Percentiles rank a stretch among this genome's conserved stretches.
Conservation (phyloP, 2,888 invertebrate genomes). For the Panzeria rudis region DNA sequence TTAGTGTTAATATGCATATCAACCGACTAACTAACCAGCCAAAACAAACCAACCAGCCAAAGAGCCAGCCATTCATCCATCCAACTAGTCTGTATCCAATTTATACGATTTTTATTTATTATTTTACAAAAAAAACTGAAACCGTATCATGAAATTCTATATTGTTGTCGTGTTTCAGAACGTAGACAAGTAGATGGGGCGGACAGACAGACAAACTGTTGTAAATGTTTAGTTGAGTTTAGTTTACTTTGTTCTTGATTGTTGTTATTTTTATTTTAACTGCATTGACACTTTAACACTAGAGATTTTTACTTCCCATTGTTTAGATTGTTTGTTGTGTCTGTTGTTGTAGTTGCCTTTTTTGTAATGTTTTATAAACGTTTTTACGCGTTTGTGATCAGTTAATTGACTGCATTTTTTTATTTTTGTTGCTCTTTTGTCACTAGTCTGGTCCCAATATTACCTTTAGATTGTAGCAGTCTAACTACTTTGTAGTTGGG, state of each 20-base stretch:
- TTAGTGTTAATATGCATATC: slow-evolving; percentile 61
- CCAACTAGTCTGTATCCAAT: slow-evolving; percentile 38
- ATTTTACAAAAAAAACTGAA: slow-evolving; percentile 22
- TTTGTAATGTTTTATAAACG: slow-evolving; percentile 23
- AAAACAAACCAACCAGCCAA: slow-evolving; percentile 8
- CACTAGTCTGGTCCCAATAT: background rate
- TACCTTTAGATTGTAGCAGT: slow-evolving; percentile 12
- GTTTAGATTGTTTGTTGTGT: slow-evolving; percentile 28
- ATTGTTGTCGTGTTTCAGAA: slow-evolving; percentile 20
- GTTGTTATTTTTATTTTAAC: slow-evolving; percentile 54
- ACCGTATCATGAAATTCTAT: slow-evolving; percentile 51
- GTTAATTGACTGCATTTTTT: slow-evolving; percentile 62
- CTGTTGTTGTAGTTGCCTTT: slow-evolving; percentile 16
- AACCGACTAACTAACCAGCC: slow-evolving; percentile 39
- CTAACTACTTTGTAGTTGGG: background rate
- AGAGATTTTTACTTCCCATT: slow-evolving; percentile 62
- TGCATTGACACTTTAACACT: slow-evolving; percentile 72
- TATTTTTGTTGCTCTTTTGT: slow-evolving; percentile 15
- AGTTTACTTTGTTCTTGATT: slow-evolving; percentile 48
- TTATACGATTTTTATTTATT: slow-evolving; percentile 9
- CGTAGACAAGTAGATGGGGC: background rate
- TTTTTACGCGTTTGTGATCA: slow-evolving; percentile 65
- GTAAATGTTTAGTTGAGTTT: slow-evolving; percentile 62
- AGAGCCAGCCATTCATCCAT: slow-evolving; percentile 39
- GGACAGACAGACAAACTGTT: slow-evolving; percentile 26